A percentile compares a stretch with the other conserved stretches of the same genome.
phyloP scores from a whole-genome alignment of 1,140 invertebrate species.

The Cotesia typhae region DNA sequence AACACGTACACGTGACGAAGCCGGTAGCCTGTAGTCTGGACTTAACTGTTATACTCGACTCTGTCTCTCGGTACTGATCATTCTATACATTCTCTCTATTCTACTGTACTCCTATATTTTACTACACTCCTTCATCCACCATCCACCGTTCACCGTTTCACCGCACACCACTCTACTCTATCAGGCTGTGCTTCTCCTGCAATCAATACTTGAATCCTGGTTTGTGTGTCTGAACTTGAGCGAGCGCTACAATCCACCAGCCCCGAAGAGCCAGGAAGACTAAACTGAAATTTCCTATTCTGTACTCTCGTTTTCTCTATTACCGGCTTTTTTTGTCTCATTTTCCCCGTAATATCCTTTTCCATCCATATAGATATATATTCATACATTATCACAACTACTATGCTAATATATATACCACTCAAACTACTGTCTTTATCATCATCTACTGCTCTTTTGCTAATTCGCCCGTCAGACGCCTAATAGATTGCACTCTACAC shows the following conservation, averaged over 20 bases:
- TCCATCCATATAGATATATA: not conserved
- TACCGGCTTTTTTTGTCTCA: not conserved
- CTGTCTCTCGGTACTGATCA: too few species aligned
- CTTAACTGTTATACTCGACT: slow-evolving; percentile 39
- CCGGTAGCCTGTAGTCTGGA: slow-evolving; percentile 58
- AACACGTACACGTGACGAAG: slow-evolving; percentile 43
- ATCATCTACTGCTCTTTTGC: too few species aligned
- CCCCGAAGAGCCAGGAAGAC: slow-evolving; percentile 28
- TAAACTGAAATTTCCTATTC: slow-evolving; percentile 34
- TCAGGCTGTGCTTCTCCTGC: slow-evolving; percentile 53
- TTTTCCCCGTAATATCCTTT: not conserved
- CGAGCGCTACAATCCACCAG: slow-evolving; percentile 24
- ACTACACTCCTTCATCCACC: slow-evolving; percentile 39
- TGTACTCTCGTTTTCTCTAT: slow-evolving; percentile 22
- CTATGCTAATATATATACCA: too few species aligned
- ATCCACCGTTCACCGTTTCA: slow-evolving; percentile 47
- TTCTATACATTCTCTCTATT: too few species aligned
- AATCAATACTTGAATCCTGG: slow-evolving; percentile 65
- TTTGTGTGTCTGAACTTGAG: slow-evolving; percentile 48
- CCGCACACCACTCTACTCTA: slow-evolving; percentile 40
- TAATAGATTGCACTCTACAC: too few species aligned
- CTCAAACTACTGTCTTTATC: too few species aligned
- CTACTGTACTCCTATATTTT: not conserved
- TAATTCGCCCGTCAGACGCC: too few species aligned
- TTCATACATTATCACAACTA: too few species aligned